phyloP scores from a whole-genome alignment of 2,113 vertebrate genomes.

The Ictalurus furcatus region DNA sequence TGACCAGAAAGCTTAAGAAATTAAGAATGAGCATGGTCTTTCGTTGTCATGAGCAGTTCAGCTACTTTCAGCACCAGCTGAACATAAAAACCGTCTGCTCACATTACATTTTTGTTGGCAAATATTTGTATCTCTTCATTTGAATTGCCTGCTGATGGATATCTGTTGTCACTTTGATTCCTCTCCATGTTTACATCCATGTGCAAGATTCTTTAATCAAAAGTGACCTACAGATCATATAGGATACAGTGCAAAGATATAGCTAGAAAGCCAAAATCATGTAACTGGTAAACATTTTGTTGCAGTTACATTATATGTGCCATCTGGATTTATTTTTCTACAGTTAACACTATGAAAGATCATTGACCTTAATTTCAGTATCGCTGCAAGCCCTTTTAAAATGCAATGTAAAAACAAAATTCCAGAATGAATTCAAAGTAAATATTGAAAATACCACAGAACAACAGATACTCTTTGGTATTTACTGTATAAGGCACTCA shows the following conservation, averaged over 20 bases:
- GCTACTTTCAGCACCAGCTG: neutral
- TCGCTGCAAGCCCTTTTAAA: neutral
- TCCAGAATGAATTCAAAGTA: neutral
- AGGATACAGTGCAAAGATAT: neutral
- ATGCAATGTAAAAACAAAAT: neutral
- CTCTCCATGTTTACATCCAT: neutral
- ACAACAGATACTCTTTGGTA: constrained; percentile 39
- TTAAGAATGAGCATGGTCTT: neutral
- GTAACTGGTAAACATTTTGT: neutral
- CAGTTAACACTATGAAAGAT: neutral
- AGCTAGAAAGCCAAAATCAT: neutral
- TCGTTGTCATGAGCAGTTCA: too few relatives aligned
- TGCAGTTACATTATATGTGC: neutral
- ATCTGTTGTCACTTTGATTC: neutral
- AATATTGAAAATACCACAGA: neutral
- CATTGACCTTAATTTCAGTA: neutral
- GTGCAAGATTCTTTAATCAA: neutral
- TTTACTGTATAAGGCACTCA: constrained; percentile 58
- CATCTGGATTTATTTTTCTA: neutral
- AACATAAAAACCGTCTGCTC: neutral
- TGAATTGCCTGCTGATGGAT: neutral
- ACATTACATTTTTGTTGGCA: neutral
- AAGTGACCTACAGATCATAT: neutral
- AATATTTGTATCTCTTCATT: neutral
- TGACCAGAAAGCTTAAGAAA: neutral